Evolutionary conservation across 2,113 vertebrate genomes (phyloP), one percentile per base, ranked within the genome.

Genomic region (Prochilodus magdalenae): DNA sequence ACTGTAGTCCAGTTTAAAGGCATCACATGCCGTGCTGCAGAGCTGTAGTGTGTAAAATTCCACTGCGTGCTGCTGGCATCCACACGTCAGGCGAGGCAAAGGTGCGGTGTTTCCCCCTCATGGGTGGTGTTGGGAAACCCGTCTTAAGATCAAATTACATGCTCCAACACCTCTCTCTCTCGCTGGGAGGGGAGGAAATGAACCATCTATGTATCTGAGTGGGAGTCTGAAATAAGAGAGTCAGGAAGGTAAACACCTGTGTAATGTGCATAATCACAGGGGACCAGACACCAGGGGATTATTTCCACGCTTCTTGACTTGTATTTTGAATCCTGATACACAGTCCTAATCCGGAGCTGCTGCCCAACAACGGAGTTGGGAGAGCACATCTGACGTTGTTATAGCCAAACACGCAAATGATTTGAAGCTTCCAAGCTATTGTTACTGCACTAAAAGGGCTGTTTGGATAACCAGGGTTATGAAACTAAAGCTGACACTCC

Each of bases 21-120:
- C 71, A 24, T 22, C n/a, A n/a, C n/a, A n/a, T 18, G 51, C 51
- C 47, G 27, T 53, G 85, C 90, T 91, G 86, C 87, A 89, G 90
- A 83, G n/a, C 24, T 88, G 89, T 90, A 90, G 84, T 89, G 87
- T 91, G 90, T 82, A 73, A 90, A 90, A 92, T 90, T 90, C 84
- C 89, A 88, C 84, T 40, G 7, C 27, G 16, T 57, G n/a, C 26
- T 16, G 53, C 69, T n/a, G 80, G 57, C 7, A 22, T 77, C 40
- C 59, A 29, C 24, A 49, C 6, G n/a, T 18, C 15, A 27, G 1
- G 24, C 26, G n/a, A 60, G 11, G 57, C 0, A 60, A 60, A 60
- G 57, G n/a, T 60, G 57, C 8, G 16, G 27, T n/a, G 11, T 44
- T 11, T 40, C 26, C n/a, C 63, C 49, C 40, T 30, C 59, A 51